Percentiles rank a stretch among this genome's conserved stretches.
Evolutionary conservation across 2,113 vertebrate species (phyloP).

Genomic region (Oryzias woworae): DNA sequence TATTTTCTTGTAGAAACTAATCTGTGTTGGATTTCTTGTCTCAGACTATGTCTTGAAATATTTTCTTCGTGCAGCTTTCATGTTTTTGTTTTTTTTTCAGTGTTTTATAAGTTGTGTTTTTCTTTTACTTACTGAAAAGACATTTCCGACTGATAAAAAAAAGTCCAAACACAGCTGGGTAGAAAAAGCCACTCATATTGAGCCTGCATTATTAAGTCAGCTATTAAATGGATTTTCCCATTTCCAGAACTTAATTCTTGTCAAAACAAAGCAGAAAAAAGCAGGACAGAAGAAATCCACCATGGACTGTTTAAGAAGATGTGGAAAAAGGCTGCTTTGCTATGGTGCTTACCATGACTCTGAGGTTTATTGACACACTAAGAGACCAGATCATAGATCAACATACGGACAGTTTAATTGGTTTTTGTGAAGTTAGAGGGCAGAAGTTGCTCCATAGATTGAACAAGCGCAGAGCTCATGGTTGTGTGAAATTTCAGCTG

Average conservation of each 20-base stretch:
- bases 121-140: constrained; percentile 14
- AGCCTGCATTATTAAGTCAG: constrained; percentile 23
- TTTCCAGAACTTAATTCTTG: constrained; percentile 42
- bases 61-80: too few relatives aligned
- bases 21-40: not conserved
- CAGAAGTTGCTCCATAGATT: constrained; percentile 36
- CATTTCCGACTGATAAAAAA: constrained; percentile 12
- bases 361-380: constrained; percentile 8
- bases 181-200: constrained; percentile 25
- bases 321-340: constrained; percentile 1
- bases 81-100: too few relatives aligned
- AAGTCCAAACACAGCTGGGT: constrained; percentile 25
- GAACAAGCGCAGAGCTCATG: constrained; percentile 30
- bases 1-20: too few relatives aligned
- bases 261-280: constrained; percentile 30
- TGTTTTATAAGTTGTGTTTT: not conserved
- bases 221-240: constrained; percentile 53
- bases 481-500: constrained; percentile 41
- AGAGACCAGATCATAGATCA: constrained; percentile 39
- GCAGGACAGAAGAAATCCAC: constrained; percentile 13
- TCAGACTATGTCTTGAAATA: too few relatives aligned
- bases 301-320: not conserved
- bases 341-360: constrained; percentile 13
- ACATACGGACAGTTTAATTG: constrained; percentile 43
- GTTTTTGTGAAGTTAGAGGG: constrained; percentile 42